Percentiles rank a stretch among this genome's conserved stretches.
phyloP scores from a whole-genome alignment of 2,113 vertebrate genomes.

The Brevimyrus niger region DNA sequence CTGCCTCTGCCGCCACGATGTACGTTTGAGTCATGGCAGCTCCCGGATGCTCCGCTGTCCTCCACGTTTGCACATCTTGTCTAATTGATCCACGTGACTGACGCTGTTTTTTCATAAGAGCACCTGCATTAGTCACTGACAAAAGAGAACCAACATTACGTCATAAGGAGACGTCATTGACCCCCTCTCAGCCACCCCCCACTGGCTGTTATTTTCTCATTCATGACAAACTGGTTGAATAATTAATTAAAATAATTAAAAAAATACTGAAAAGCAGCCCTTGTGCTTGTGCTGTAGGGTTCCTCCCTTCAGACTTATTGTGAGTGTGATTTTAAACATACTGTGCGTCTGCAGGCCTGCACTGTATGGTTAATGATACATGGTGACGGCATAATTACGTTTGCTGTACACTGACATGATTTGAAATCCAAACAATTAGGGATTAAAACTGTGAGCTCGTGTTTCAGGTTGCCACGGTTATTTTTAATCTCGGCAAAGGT shows the following conservation, averaged over 20 bases:
- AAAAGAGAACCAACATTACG: not conserved
- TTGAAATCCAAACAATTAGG: not conserved
- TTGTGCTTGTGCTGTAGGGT: not conserved
- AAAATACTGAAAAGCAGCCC: not conserved
- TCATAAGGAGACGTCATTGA: not conserved
- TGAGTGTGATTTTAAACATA: not conserved
- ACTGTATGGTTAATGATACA: too few relatives aligned
- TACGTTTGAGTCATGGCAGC: not conserved
- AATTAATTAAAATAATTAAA: not conserved
- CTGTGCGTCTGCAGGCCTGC: not conserved
- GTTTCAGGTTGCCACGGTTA: not conserved
- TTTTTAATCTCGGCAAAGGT: slow-evolving; percentile 12
- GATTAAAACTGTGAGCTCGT: not conserved
- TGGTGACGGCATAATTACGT: not conserved
- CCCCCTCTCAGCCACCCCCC: not conserved
- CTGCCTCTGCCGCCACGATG: not conserved
- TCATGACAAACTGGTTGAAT: not conserved
- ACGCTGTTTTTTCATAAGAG: not conserved
- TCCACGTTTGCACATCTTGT: not conserved
- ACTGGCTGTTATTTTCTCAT: not conserved
- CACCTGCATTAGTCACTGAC: not conserved
- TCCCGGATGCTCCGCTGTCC: not conserved
- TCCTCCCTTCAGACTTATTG: not conserved
- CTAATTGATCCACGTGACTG: not conserved
- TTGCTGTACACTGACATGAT: not conserved